These are phyloP conservation scores for Nibea albiflora DNA, from an alignment of 2,113 vertebrate species.

Conservation along the genomic window DNA sequence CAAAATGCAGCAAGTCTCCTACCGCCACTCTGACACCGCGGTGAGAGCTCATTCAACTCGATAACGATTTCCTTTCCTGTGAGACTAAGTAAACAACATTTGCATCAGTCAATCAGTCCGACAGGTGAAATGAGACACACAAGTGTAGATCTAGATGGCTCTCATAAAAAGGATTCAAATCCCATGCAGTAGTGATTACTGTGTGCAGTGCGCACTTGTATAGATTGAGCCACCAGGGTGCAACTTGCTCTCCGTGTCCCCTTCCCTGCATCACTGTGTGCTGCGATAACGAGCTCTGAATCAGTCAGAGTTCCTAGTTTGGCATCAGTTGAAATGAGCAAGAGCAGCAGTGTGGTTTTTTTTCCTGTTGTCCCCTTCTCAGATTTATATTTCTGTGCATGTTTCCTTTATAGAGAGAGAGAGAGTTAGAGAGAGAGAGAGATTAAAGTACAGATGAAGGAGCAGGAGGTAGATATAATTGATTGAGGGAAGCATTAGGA, in stretches of 20 bases:
- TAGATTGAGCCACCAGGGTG: not conserved
- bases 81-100: constrained; percentile 23
- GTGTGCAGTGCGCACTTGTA: not conserved
- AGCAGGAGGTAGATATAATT: constrained; percentile 15
- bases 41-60: constrained; percentile 13
- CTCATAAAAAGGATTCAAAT: constrained; percentile 14
- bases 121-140: not conserved
- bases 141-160: not conserved
- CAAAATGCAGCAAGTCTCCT: not conserved
- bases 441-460: not conserved
- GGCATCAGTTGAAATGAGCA: constrained; percentile 11
- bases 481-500: constrained; percentile 5
- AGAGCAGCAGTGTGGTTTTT: not conserved
- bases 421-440: not conserved
- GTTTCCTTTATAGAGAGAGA: not conserved
- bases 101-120: constrained; percentile 19
- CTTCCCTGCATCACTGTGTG: not conserved
- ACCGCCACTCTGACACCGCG: not conserved
- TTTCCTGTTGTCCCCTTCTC: not conserved
- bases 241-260: not conserved
- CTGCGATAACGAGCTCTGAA: constrained; percentile 21
- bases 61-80: constrained; percentile 35
- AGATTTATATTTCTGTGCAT: not conserved
- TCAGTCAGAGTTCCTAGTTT: not conserved
- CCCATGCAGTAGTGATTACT: not conserved